These are phyloP conservation scores for Pelodytes ibericus DNA, from an alignment of 2,797 vertebrate species.

Conservation along the genomic window DNA sequence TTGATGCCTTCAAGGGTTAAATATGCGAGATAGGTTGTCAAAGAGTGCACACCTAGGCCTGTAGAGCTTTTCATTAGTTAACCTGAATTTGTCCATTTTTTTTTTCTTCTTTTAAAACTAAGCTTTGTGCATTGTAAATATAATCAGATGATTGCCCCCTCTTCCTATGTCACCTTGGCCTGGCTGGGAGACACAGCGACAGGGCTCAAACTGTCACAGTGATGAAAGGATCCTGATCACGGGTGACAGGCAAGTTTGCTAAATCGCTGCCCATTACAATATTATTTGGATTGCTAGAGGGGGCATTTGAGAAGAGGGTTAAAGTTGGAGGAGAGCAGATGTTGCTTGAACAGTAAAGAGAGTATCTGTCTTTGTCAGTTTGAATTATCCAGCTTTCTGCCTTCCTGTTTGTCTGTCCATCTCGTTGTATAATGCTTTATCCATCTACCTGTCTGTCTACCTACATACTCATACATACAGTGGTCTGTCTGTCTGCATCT, in stretches of 20 bases:
- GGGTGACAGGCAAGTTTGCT: conserved; percentile 35
- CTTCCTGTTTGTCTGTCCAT: too few relatives aligned
- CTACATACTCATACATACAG: too few relatives aligned
- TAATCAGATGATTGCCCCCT: not conserved
- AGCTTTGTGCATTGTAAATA: too few relatives aligned
- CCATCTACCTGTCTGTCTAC: too few relatives aligned
- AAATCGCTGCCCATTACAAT: conserved; percentile 10
- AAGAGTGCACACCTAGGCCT: too few relatives aligned
- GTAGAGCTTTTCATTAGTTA: too few relatives aligned
- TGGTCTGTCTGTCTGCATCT: too few relatives aligned
- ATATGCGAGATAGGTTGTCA: too few relatives aligned
- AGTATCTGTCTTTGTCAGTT: not conserved
- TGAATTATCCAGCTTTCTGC: not conserved
- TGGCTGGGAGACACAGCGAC: conserved; percentile 7
- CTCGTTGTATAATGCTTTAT: too few relatives aligned
- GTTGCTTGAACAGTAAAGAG: not conserved
- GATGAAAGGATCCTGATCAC: conserved; percentile 26
- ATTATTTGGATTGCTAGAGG: conserved; percentile 4
- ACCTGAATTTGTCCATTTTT: too few relatives aligned
- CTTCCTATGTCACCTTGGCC: conserved; percentile 39
- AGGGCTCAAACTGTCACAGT: conserved; percentile 2
- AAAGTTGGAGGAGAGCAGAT: conserved; percentile 4
- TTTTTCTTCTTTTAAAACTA: too few relatives aligned
- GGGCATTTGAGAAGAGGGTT: conserved; percentile 30
- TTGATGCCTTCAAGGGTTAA: too few relatives aligned